Percentiles rank a stretch among this genome's conserved stretches.
Conservation (phyloP, 2,113 vertebrate species). For the Campylomormyrus numenius region DNA sequence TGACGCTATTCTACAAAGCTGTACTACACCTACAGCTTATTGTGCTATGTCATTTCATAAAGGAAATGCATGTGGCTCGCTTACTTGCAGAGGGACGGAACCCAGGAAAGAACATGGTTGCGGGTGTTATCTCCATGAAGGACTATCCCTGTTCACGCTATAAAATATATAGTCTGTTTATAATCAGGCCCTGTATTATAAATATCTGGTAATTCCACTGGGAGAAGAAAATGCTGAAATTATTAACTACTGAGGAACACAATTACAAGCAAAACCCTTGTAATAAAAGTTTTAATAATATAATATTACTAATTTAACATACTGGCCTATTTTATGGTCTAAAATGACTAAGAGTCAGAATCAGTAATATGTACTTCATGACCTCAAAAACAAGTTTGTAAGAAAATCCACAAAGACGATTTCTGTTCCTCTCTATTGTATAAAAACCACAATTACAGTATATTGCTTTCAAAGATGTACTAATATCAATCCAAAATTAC, state of each 20-base stretch:
- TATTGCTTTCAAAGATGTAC: not conserved
- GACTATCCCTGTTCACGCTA: not conserved
- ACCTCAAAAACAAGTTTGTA: slow-evolving; percentile 21
- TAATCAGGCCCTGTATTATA: slow-evolving; percentile 58
- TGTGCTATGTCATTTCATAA: not conserved
- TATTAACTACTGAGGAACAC: slow-evolving; percentile 77
- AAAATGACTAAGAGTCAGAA: slow-evolving; percentile 55
- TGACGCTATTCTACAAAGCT: not conserved
- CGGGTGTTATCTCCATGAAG: not conserved
- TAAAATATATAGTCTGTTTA: slow-evolving; percentile 52
- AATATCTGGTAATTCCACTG: slow-evolving; percentile 62
- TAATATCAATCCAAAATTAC: not conserved
- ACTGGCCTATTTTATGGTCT: slow-evolving; percentile 66
- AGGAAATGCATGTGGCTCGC: not conserved
- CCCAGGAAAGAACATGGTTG: not conserved
- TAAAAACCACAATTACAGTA: not conserved
- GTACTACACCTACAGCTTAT: not conserved
- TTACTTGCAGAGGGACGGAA: not conserved
- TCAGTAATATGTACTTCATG: slow-evolving; percentile 19
- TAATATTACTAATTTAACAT: slow-evolving; percentile 72
- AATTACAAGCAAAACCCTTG: slow-evolving; percentile 79
- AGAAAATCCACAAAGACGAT: not conserved
- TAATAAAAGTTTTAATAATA: slow-evolving; percentile 74
- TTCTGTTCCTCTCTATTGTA: not conserved
- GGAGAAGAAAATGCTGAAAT: slow-evolving; percentile 69